phyloP scores from a whole-genome alignment of 2,888 invertebrate species.

The Pachymerium ferrugineum region DNA sequence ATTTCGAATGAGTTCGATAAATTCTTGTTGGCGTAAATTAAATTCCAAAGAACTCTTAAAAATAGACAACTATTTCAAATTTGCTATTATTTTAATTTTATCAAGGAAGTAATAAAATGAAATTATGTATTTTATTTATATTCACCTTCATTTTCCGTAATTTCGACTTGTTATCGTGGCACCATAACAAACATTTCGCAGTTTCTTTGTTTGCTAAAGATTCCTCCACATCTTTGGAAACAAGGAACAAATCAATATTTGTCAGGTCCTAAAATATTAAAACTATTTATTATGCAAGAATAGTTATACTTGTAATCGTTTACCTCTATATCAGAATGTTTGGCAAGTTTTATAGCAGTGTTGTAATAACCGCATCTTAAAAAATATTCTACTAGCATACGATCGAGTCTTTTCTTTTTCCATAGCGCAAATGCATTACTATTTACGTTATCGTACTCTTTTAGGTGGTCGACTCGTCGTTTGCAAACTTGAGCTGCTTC shows the following conservation, averaged over 20 bases:
- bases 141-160: slow-evolving; percentile 72
- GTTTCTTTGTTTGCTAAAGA: slow-evolving; percentile 77
- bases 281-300: neutral
- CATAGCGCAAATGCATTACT: slow-evolving; percentile 64
- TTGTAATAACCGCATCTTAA: slow-evolving; percentile 91
- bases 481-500: slow-evolving; percentile 88
- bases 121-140: no score
- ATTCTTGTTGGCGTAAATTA: slow-evolving; percentile 86
- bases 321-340: slow-evolving; percentile 58
- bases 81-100: no score
- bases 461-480: slow-evolving; percentile 83
- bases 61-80: neutral
- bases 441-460: slow-evolving; percentile 55
- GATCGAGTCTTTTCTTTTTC: slow-evolving; percentile 79
- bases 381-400: slow-evolving; percentile 95
- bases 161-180: slow-evolving; percentile 93
- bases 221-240: slow-evolving; percentile 63
- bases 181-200: slow-evolving; percentile 85
- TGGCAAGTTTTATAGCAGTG: slow-evolving; percentile 80
- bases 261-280: slow-evolving; percentile 72
- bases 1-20: slow-evolving; percentile 84
- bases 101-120: no score
- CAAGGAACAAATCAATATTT: slow-evolving; percentile 66
- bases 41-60: slow-evolving; percentile 82
- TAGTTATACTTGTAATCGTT: neutral